Evolutionary conservation across 2,113 vertebrate genomes (phyloP), one percentile per base, ranked within the genome.

Genomic region (Panurus biarmicus): DNA sequence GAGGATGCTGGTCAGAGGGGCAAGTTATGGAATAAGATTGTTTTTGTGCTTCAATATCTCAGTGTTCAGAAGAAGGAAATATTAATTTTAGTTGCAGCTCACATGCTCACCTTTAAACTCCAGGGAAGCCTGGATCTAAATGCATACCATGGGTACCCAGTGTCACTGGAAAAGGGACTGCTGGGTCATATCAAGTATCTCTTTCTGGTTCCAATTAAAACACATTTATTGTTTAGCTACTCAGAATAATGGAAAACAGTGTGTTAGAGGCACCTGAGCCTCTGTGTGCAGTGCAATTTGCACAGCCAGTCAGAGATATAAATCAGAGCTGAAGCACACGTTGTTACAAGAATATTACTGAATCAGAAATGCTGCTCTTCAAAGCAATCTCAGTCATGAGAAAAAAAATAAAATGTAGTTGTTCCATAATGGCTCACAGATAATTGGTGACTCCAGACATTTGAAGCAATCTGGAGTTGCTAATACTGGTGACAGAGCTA

Each of bases 391-490:
- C 60, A 65, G 29, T 6, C 57, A 28, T 15, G 44, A 42, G 40
- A 54, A 64, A 50, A 78, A 45, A 33, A 74, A 51, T 17, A 61
- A 79, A 73, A 65, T 7, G 5, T 12, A 40, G 26, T 26, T 89
- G 29, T 65, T 85, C 40, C 26, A n/a, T 50, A 65, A 61, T 6
- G 9, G 18, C 40, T 56, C 38, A n/a, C 14, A 45, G 35, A 50
- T 50, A 85, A 70, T 35, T 42, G 26, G 24, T 21, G 23, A 19
- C n/a, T 93, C 53, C 17, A 65, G 45, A 23, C 87, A 33, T 85
- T 87, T 94, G 44, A 85, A 98, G 98, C 14, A 81, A 98, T 92
- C 97, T 99, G 92, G 85, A 95, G 42, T 90, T 98, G 66, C 93
- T 99, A 56, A 89, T 98, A 24, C 98, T 7, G 96, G 98, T 25